These are phyloP conservation scores for Urocyon cinereoargenteus DNA, from an alignment of 2,797 vertebrate species.

Conservation along the genomic window DNA sequence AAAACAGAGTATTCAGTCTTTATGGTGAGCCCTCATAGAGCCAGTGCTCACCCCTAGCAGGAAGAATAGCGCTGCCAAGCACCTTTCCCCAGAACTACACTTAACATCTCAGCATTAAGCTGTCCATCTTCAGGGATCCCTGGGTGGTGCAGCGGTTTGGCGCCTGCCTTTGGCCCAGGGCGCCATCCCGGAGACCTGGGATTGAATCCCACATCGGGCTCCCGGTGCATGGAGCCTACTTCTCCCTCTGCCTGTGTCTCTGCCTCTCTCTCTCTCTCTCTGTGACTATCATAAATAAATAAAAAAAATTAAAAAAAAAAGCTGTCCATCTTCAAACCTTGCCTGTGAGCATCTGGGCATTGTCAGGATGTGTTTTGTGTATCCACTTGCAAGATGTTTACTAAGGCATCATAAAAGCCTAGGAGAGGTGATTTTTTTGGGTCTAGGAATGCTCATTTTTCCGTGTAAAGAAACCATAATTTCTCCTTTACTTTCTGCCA, in stretches of 20 bases:
- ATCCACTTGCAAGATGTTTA: background rate
- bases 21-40: background rate
- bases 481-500: background rate
- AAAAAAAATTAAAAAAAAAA: no score
- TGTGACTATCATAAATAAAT: no score
- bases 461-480: background rate
- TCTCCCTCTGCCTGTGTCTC: no score
- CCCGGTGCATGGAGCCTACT: no score
- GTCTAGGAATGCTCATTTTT: background rate
- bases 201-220: no score
- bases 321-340: background rate
- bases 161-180: no score
- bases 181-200: no score
- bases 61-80: background rate
- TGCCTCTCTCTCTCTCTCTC: no score
- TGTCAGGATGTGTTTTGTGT: background rate
- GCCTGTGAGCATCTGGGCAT: background rate
- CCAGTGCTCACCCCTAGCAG: background rate
- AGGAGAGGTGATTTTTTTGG: background rate
- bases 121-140: background rate
- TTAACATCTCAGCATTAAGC: background rate
- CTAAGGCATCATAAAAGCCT: background rate
- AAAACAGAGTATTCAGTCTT: background rate
- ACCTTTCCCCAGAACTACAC: background rate
- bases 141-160: no score